These are phyloP conservation scores for Chaetophractus vellerosus DNA, from an alignment of 2,797 vertebrate species.

Conservation along the genomic window DNA sequence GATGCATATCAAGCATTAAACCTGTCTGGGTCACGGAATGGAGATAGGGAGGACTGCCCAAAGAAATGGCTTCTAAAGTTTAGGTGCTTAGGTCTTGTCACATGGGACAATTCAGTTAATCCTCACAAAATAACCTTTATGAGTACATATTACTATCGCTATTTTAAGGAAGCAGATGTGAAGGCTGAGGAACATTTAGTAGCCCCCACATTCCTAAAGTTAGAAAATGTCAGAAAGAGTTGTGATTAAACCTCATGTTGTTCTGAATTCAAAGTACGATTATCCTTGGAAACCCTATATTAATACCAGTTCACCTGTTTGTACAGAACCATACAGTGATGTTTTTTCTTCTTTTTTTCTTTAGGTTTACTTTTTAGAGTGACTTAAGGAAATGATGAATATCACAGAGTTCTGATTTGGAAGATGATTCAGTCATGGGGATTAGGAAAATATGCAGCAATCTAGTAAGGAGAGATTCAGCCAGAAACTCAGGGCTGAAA, in stretches of 20 bases:
- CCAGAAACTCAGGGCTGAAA: constrained; percentile 59
- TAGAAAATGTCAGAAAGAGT: not conserved
- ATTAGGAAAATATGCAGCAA: constrained; percentile 10
- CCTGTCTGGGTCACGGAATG: not conserved
- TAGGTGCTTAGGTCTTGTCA: not conserved
- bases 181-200: constrained; percentile 4
- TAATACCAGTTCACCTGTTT: not conserved
- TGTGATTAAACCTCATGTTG: not conserved
- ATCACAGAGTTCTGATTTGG: constrained; percentile 65
- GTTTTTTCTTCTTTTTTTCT: constrained; percentile 6
- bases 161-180: not conserved
- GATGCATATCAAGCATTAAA: not conserved
- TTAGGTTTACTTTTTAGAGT: not conserved
- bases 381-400: not conserved
- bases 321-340: not conserved
- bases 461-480: not conserved
- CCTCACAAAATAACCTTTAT: constrained; percentile 13
- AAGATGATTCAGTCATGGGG: not conserved
- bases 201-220: not conserved
- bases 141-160: not conserved
- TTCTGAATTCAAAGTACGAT: not conserved
- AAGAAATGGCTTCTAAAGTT: not conserved
- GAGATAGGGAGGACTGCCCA: not conserved
- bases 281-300: not conserved
- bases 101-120: not conserved